Evolutionary conservation across 2,888 invertebrate species (phyloP).

Genomic region (Drosophila ustulata): DNA sequence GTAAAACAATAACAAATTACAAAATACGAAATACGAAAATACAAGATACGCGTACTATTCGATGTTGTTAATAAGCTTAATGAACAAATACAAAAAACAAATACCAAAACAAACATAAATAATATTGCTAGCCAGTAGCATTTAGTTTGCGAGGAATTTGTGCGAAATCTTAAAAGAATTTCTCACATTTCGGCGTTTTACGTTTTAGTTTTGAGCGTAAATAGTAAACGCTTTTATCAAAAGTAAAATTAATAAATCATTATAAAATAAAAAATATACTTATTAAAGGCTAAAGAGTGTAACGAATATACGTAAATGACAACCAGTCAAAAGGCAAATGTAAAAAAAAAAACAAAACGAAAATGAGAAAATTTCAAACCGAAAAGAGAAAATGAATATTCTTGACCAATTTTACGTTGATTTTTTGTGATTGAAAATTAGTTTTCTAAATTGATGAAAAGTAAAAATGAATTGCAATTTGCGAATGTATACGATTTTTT

Average conservation of each 20-base stretch:
- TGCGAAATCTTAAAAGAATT: slow-evolving; percentile 24
- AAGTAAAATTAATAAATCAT: slow-evolving; percentile 36
- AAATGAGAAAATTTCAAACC: slow-evolving; percentile 19
- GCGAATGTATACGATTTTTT: slow-evolving; percentile 84
- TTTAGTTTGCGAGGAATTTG: slow-evolving; percentile 63
- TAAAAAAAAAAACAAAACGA: slow-evolving; percentile 50
- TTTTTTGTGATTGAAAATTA: slow-evolving; percentile 80
- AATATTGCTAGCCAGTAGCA: slow-evolving; percentile 70
- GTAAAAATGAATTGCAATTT: slow-evolving; percentile 79
- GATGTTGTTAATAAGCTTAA: slow-evolving; percentile 79
- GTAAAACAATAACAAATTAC: slow-evolving; percentile 46
- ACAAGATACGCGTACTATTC: slow-evolving; percentile 73
- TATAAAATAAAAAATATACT: slow-evolving; percentile 42
- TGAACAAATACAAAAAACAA: slow-evolving; percentile 28
- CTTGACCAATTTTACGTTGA: slow-evolving; percentile 61
- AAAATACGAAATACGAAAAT: slow-evolving; percentile 52
- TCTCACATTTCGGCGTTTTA: slow-evolving; percentile 42
- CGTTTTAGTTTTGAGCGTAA: slow-evolving; percentile 76
- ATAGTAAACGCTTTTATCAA: slow-evolving; percentile 80
- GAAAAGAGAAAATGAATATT: slow-evolving; percentile 51
- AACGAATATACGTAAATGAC: slow-evolving; percentile 84
- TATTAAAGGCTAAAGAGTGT: slow-evolving; percentile 77
- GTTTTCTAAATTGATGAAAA: slow-evolving; percentile 70
- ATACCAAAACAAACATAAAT: slow-evolving; percentile 33
- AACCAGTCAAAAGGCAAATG: slow-evolving; percentile 71